These are phyloP conservation scores for Cataglyphis hispanica DNA, from an alignment of 1,140 invertebrate species.

Conservation along the genomic window DNA sequence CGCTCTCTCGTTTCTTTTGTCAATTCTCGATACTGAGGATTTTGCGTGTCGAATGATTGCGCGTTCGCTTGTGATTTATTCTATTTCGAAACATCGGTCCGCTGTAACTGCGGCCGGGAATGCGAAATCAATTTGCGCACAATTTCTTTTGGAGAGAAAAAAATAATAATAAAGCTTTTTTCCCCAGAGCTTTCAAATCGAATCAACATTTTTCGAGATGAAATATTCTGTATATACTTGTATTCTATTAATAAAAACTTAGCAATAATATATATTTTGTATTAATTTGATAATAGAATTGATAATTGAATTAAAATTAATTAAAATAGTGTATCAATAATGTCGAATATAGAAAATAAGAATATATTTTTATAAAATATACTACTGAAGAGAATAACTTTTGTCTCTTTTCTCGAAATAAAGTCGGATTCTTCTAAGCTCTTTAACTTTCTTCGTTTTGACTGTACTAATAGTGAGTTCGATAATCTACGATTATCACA, in stretches of 20 bases:
- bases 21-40: constrained; percentile 1
- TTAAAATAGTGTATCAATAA: not conserved
- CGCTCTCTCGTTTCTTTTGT: constrained; percentile 2
- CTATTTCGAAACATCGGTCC: constrained; percentile 11
- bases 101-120: constrained; percentile 36
- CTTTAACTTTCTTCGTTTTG: not conserved
- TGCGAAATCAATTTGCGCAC: constrained; percentile 40
- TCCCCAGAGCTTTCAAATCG: not conserved
- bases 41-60: constrained; percentile 34
- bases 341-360: not conserved
- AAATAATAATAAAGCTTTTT: constrained; percentile 48
- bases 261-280: not conserved
- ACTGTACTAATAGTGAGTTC: too few species aligned
- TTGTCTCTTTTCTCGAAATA: not conserved
- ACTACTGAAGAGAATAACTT: not conserved
- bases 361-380: not conserved
- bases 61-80: constrained; percentile 41
- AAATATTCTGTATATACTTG: constrained; percentile 7
- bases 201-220: not conserved
- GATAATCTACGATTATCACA: not conserved
- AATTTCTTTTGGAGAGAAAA: not conserved
- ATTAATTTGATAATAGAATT: not conserved
- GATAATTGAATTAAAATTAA: not conserved
- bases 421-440: not conserved
- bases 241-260: not conserved